Evolutionary conservation across 1,140 invertebrate genomes (phyloP).

Genomic region (Stenopsyche tienmushanensis): DNA sequence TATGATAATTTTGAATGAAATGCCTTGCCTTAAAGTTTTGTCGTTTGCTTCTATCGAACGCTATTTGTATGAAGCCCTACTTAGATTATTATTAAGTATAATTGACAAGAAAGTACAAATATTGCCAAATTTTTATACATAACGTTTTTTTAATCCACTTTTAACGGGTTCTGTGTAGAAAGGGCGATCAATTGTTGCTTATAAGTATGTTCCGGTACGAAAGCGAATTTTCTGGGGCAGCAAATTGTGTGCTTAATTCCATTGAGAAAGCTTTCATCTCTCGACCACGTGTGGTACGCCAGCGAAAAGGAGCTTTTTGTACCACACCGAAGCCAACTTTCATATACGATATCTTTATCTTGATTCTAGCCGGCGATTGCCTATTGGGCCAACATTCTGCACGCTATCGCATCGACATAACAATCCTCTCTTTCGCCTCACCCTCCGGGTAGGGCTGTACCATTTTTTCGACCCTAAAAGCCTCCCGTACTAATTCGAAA

Average conservation of each 20-base stretch:
- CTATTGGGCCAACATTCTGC: slow-evolving; percentile 29
- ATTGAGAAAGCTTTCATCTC: not conserved
- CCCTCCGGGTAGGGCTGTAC: slow-evolving; percentile 9
- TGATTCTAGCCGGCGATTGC: slow-evolving; percentile 27
- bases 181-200: no score
- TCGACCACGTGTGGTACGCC: not conserved
- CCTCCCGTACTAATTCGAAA: slow-evolving; percentile 12
- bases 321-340: not conserved
- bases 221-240: not conserved
- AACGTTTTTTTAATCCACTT: no score
- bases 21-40: no score
- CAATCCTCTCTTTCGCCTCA: slow-evolving; percentile 14
- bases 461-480: slow-evolving; percentile 16
- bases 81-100: no score
- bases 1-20: no score
- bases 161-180: no score
- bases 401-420: slow-evolving; percentile 31
- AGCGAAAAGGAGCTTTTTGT: not conserved
- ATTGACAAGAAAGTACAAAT: no score
- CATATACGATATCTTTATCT: slow-evolving; percentile 29
- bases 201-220: no score
- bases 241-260: not conserved
- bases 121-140: no score
- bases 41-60: no score
- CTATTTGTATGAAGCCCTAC: no score